Evolutionary conservation across 2,888 invertebrate genomes (phyloP).

Genomic region (Megalurothrips usitatus): DNA sequence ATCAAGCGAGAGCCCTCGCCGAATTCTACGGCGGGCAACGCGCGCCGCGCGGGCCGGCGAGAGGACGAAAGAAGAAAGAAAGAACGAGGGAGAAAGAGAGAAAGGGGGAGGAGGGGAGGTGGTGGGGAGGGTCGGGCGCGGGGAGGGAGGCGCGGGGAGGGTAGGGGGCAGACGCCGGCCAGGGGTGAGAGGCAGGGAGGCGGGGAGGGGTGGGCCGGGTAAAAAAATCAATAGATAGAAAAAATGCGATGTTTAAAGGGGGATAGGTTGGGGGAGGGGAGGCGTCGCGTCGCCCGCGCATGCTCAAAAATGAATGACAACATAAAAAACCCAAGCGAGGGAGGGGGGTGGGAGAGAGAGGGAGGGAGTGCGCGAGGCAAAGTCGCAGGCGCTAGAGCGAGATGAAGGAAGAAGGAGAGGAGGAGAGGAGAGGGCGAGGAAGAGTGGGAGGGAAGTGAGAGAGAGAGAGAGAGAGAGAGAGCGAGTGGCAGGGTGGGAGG

Average conservation of each 20-base stretch:
- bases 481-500: not conserved
- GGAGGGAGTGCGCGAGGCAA: not conserved
- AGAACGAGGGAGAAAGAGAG: slow-evolving; percentile 32
- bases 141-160: slow-evolving; percentile 32
- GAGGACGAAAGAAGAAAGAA: slow-evolving; percentile 27
- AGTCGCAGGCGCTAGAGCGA: not conserved
- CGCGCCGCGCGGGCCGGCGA: not conserved
- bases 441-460: not conserved
- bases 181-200: slow-evolving; percentile 36
- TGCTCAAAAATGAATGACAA: slow-evolving; percentile 25
- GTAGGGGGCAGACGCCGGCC: slow-evolving; percentile 28
- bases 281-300: slow-evolving; percentile 12
- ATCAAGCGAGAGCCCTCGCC: slow-evolving; percentile 17
- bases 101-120: slow-evolving; percentile 36
- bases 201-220: slow-evolving; percentile 32
- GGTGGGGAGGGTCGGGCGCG: slow-evolving; percentile 32
- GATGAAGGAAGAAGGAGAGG: not conserved
- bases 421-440: not conserved
- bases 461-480: not conserved
- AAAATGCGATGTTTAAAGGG: slow-evolving; percentile 25
- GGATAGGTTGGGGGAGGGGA: slow-evolving; percentile 21
- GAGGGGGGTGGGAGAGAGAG: not conserved
- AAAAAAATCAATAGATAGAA: slow-evolving; percentile 27
- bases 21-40: not conserved
- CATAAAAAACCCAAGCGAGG: slow-evolving; percentile 14